Percentiles rank a stretch among this genome's conserved stretches.
These are phyloP conservation scores for Drosophila equinoxialis DNA, from an alignment of 1,140 invertebrate genomes.

Conservation along the genomic window DNA sequence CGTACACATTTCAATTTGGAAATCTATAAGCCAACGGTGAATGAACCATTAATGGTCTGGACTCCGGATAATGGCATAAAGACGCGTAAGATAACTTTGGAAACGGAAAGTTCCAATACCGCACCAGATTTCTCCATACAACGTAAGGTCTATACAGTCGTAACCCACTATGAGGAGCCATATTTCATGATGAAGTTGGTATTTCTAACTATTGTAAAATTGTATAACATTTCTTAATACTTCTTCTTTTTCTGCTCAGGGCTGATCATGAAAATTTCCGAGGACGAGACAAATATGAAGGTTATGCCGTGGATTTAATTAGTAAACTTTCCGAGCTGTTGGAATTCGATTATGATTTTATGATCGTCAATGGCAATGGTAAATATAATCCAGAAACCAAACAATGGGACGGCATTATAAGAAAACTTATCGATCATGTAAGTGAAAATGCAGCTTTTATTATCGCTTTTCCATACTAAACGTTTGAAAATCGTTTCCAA, in stretches of 20 bases:
- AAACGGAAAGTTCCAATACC: constrained; percentile 30
- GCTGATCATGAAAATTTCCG: constrained; percentile 70
- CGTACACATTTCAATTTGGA: constrained; percentile 89
- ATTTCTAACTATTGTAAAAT: rapidly evolving
- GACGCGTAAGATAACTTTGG: constrained; percentile 35
- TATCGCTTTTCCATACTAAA: not conserved
- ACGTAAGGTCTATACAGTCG: constrained; percentile 64
- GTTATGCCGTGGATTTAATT: constrained; percentile 91
- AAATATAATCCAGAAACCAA: constrained; percentile 87
- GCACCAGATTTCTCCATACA: constrained; percentile 70
- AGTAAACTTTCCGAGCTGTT: constrained; percentile 87
- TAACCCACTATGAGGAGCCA: constrained; percentile 71
- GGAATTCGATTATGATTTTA: constrained; percentile 90
- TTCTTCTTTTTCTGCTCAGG: constrained; percentile 18
- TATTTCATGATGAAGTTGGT: constrained; percentile 80
- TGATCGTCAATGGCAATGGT: constrained; percentile 88
- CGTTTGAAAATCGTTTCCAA: not conserved
- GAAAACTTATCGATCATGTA: constrained; percentile 91
- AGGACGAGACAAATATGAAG: constrained; percentile 86
- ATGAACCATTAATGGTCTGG: constrained; percentile 75
- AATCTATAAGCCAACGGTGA: constrained; percentile 85
- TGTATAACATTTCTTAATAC: not conserved
- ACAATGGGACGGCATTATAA: constrained; percentile 93
- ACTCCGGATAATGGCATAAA: constrained; percentile 63
- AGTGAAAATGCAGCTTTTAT: constrained; percentile 48